These are phyloP conservation scores for Chionoecetes opilio DNA, from an alignment of 1,140 invertebrate genomes.

Conservation along the genomic window DNA sequence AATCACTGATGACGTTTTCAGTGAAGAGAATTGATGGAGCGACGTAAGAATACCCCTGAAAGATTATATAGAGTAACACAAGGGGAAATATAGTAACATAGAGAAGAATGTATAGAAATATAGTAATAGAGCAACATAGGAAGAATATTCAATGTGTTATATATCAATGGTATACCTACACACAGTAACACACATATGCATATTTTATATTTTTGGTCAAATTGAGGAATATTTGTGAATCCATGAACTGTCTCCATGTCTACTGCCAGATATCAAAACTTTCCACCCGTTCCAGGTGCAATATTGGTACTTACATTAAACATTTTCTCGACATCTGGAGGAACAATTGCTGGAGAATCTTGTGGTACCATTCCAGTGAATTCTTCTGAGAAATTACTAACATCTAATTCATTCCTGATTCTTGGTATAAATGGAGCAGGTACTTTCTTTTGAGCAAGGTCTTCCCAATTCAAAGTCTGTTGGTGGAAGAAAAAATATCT, in stretches of 20 bases:
- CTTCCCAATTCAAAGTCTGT: conserved; percentile 89
- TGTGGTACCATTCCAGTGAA: conserved; percentile 95
- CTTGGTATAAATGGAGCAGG: conserved; percentile 92
- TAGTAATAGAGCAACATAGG: background rate
- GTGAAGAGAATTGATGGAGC: conserved; percentile 95
- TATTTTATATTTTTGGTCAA: too few species aligned
- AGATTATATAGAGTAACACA: conserved; percentile 82
- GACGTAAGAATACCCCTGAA: conserved; percentile 95
- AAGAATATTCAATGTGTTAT: too few species aligned
- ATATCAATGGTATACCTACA: background rate
- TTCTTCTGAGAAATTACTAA: conserved; percentile 98
- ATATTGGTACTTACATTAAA: conserved; percentile 89
- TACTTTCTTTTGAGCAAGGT: conserved; percentile 89
- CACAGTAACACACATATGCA: background rate
- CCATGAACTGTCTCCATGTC: too few species aligned
- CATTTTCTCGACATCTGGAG: conserved; percentile 92
- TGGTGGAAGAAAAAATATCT: conserved; percentile 55
- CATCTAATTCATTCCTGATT: conserved; percentile 93
- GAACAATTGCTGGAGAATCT: conserved; percentile 95
- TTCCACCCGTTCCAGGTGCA: too few species aligned
- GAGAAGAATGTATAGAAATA: conserved; percentile 82
- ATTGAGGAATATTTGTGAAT: too few species aligned
- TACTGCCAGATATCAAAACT: too few species aligned
- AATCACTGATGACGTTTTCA: conserved; percentile 92
- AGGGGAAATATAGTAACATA: background rate